phyloP scores from a whole-genome alignment of 2,113 vertebrate species.

The Girardinichthys multiradiatus region DNA sequence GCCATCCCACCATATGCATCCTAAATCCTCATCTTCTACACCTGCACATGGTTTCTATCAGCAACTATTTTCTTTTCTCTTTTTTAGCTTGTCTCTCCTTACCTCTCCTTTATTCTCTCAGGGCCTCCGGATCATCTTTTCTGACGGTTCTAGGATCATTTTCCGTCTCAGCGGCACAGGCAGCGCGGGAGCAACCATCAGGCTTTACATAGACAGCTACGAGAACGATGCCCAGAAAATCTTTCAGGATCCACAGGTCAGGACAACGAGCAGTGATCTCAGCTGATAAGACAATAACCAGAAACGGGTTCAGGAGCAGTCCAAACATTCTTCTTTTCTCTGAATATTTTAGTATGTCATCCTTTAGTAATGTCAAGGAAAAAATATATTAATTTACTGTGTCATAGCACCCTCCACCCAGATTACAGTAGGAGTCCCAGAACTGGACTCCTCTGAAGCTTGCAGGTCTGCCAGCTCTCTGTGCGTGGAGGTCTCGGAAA shows the following conservation, averaged over 20 bases:
- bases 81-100: constrained; percentile 3
- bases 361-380: not conserved
- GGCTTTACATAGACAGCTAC: constrained; percentile 98
- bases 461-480: constrained; percentile 13
- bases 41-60: constrained; percentile 20
- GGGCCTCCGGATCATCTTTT: constrained; percentile 94
- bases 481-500: constrained; percentile 29
- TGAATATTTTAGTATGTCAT: not conserved
- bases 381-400: constrained; percentile 5
- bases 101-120: constrained; percentile 60
- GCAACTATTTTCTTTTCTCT: constrained; percentile 25
- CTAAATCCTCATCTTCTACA: constrained; percentile 10
- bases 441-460: not conserved
- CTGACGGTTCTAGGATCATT: constrained; percentile 95
- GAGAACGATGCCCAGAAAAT: constrained; percentile 93
- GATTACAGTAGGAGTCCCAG: not conserved
- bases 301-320: not conserved
- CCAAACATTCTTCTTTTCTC: not conserved
- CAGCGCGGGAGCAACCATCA: constrained; percentile 93
- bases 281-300: constrained; percentile 27
- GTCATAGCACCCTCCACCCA: not conserved
- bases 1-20: not conserved
- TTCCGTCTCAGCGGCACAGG: constrained; percentile 97
- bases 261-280: constrained; percentile 15
- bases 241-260: constrained; percentile 92